These are phyloP conservation scores for Meiosimyza platycephala DNA, from an alignment of 2,888 invertebrate species.

Conservation along the genomic window DNA sequence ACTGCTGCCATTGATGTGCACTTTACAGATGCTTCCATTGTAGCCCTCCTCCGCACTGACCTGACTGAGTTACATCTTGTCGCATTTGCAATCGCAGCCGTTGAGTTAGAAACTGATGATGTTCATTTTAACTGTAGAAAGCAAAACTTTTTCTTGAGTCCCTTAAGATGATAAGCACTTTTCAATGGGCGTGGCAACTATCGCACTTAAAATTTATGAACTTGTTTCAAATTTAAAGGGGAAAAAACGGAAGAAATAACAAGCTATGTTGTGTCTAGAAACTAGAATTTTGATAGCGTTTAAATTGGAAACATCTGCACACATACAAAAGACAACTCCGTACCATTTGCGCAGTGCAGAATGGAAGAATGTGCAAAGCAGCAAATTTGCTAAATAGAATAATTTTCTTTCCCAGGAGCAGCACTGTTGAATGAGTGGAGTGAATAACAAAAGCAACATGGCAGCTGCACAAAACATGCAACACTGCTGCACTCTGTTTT, in stretches of 20 bases:
- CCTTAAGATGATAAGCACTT: background rate
- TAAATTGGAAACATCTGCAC: too few relatives aligned
- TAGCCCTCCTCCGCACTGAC: too few relatives aligned
- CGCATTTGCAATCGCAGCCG: constrained; percentile 13
- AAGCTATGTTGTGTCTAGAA: constrained; percentile 12
- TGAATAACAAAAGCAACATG: background rate
- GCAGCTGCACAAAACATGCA: constrained; percentile 29
- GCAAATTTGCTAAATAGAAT: too few relatives aligned
- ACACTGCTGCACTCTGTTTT: constrained; percentile 1
- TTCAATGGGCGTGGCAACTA: constrained; percentile 18
- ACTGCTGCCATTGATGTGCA: background rate
- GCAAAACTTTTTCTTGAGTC: constrained; percentile 24
- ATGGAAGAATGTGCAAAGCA: too few relatives aligned
- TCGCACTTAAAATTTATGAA: constrained; percentile 12
- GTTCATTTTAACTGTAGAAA: constrained; percentile 25
- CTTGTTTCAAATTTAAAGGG: constrained; percentile 30
- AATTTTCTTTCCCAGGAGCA: too few relatives aligned
- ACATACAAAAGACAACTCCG: too few relatives aligned
- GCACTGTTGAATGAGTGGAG: too few relatives aligned
- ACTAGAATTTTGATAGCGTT: too few relatives aligned
- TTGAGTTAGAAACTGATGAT: constrained; percentile 37
- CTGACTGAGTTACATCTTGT: background rate
- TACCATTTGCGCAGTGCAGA: too few relatives aligned
- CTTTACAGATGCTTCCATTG: background rate
- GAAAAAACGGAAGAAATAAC: background rate